Conservation (phyloP, 2,797 vertebrate genomes). For the Alfaro cultratus region DNA sequence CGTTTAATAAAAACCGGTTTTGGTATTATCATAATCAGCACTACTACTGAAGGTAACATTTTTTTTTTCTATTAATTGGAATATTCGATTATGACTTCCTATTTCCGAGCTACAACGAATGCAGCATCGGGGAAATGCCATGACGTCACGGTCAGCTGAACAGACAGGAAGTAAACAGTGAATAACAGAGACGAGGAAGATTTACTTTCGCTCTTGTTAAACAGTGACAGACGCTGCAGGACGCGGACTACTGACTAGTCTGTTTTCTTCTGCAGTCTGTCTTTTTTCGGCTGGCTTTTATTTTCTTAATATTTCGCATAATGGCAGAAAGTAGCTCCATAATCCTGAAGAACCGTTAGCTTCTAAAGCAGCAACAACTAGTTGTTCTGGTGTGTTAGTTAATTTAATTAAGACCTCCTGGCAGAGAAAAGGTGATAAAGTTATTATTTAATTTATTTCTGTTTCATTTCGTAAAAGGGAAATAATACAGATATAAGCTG, state of each 20-base stretch:
- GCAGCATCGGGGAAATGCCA: fast-evolving
- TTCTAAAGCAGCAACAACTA: background rate
- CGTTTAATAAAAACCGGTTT: background rate
- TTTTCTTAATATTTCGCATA: background rate
- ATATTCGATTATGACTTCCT: background rate
- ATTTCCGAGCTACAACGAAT: background rate
- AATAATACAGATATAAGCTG: background rate
- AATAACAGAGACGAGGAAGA: conserved; percentile 14
- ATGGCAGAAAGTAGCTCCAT: background rate
- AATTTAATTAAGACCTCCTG: background rate
- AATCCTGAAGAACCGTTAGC: conserved; percentile 4
- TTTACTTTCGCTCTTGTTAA: fast-evolving
- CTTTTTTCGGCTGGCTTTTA: background rate
- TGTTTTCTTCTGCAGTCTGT: background rate
- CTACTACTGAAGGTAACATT: background rate
- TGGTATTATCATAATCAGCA: background rate
- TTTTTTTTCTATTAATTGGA: background rate
- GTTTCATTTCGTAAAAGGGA: background rate
- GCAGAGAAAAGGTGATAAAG: background rate
- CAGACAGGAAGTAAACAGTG: conserved; percentile 65
- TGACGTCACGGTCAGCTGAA: conserved; percentile 53
- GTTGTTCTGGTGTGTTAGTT: background rate
- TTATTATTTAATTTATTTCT: background rate
- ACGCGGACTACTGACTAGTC: fast-evolving
- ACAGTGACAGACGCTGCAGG: fast-evolving